Percentiles rank a stretch among this genome's conserved stretches.
Evolutionary conservation across 2,797 vertebrate genomes (phyloP).

Genomic region (Peromyscus nudipes): DNA sequence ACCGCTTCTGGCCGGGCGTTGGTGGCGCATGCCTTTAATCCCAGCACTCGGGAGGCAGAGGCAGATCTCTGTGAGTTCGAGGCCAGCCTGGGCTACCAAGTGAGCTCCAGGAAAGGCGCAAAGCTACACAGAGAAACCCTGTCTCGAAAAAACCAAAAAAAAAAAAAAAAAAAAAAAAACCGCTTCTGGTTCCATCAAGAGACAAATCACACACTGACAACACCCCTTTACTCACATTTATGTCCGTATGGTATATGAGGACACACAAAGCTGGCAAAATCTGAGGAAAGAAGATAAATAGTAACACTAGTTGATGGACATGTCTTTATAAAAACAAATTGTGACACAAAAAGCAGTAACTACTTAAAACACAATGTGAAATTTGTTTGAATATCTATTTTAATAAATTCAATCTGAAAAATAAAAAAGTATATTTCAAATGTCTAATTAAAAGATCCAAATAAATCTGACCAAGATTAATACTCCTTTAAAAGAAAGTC

Average conservation of each 20-base stretch:
- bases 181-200: neutral
- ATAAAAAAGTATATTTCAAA: conserved; percentile 57
- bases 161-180: too few relatives aligned
- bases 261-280: conserved; percentile 98
- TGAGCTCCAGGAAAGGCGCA: too few relatives aligned
- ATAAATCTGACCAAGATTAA: conserved; percentile 66
- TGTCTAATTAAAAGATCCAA: conserved; percentile 63
- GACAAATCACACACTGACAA: conserved; percentile 39
- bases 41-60: too few relatives aligned
- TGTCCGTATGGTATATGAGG: conserved; percentile 99
- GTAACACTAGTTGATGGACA: conserved; percentile 63
- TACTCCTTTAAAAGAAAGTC: conserved; percentile 56
- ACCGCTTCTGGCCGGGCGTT: too few relatives aligned
- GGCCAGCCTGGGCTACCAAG: too few relatives aligned
- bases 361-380: conserved; percentile 66
- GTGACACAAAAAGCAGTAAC: conserved; percentile 55
- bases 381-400: conserved; percentile 58
- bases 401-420: conserved; percentile 72
- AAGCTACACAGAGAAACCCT: too few relatives aligned
- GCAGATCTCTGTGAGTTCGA: too few relatives aligned
- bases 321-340: conserved; percentile 52
- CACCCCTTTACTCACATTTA: conserved; percentile 94
- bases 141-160: too few relatives aligned
- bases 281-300: conserved; percentile 89
- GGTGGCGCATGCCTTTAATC: too few relatives aligned